phyloP scores from a whole-genome alignment of 2,113 vertebrate species.

The Oxyruncus cristatus region DNA sequence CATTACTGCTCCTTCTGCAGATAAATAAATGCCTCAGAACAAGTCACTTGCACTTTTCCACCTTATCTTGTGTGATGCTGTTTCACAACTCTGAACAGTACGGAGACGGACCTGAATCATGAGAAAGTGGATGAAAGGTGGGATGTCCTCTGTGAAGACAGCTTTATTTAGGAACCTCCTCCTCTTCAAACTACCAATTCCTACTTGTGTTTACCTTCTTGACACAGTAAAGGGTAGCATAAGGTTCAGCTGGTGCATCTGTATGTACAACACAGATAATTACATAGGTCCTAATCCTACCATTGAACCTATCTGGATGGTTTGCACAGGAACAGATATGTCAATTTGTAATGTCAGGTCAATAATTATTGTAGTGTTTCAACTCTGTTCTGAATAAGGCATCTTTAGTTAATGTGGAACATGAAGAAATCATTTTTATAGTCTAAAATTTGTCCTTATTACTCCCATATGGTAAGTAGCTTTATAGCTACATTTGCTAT shows the following conservation, averaged over 20 bases:
- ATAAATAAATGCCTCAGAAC: neutral
- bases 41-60: neutral
- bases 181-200: neutral
- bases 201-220: neutral
- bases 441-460: neutral
- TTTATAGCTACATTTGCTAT: neutral
- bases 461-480: neutral
- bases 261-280: neutral
- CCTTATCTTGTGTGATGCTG: neutral
- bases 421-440: neutral
- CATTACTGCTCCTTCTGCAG: neutral
- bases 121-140: neutral
- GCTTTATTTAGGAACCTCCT: neutral
- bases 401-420: neutral
- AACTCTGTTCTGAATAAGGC: neutral
- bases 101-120: neutral
- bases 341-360: neutral
- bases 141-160: neutral
- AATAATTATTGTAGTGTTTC: neutral
- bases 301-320: neutral
- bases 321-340: neutral
- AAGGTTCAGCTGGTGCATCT: neutral
- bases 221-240: neutral
- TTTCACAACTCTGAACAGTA: neutral
- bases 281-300: neutral